phyloP scores from a whole-genome alignment of 2,888 invertebrate species.

The Parnassius smintheus region DNA sequence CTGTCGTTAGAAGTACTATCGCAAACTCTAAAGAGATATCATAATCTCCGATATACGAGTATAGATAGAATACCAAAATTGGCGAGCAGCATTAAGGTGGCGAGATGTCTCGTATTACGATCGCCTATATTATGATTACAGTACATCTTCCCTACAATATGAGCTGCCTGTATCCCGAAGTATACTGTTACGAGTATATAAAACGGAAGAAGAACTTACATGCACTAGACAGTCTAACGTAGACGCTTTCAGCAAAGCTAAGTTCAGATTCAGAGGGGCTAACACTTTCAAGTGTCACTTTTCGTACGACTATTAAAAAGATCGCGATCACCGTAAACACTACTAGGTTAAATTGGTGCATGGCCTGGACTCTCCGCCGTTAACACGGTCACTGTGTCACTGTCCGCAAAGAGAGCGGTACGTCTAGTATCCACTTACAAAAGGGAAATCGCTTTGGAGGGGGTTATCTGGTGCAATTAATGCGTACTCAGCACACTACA shows the following conservation, averaged over 20 bases:
- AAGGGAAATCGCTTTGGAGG: conserved; percentile 51
- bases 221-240: conserved; percentile 67
- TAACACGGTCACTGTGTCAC: conserved; percentile 75
- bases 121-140: no score
- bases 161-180: no score
- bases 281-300: conserved; percentile 36
- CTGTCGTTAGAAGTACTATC: no score
- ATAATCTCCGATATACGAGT: no score
- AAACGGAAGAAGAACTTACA: conserved; percentile 53
- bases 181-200: no score
- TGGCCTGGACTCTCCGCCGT: conserved; percentile 63
- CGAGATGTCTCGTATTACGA: no score
- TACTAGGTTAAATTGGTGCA: conserved; percentile 53
- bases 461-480: conserved; percentile 64
- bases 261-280: conserved; percentile 44
- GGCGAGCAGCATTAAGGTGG: no score
- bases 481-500: conserved; percentile 37
- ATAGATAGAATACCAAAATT: no score
- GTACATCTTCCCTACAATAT: no score
- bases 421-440: conserved; percentile 42
- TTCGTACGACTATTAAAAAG: conserved; percentile 35
- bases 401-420: conserved; percentile 73
- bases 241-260: conserved; percentile 66
- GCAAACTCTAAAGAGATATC: no score
- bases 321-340: conserved; percentile 47